A percentile compares a stretch with the other conserved stretches of the same genome.
Evolutionary conservation across 2,113 vertebrate species (phyloP).

Genomic region (Pseudolaguvia tuberculata): DNA sequence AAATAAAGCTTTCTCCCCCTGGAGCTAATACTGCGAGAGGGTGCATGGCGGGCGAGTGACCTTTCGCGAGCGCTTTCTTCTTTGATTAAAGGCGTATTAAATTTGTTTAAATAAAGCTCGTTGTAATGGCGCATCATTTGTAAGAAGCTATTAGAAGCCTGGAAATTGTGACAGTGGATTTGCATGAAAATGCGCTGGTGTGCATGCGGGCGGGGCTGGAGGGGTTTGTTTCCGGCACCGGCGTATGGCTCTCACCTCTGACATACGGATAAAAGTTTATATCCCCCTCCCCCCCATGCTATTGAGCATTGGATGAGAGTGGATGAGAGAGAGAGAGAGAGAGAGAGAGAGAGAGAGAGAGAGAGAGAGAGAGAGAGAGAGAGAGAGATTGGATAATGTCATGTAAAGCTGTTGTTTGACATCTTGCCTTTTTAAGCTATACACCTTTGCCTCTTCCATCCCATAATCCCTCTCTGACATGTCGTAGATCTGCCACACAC

Average conservation of each 20-base stretch:
- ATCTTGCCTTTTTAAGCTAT: not conserved
- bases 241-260: constrained; percentile 80
- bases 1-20: constrained; percentile 88
- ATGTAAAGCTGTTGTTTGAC: constrained; percentile 51
- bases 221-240: constrained; percentile 85
- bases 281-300: constrained; percentile 49
- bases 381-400: constrained; percentile 51
- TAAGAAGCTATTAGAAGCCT: constrained; percentile 98
- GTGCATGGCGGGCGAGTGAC: constrained; percentile 89
- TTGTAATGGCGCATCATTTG: constrained; percentile 99
- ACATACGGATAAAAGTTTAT: constrained; percentile 76
- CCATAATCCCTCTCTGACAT: constrained; percentile 26
- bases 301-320: constrained; percentile 31
- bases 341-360: not conserved
- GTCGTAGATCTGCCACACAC: constrained; percentile 3
- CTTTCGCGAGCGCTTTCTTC: constrained; percentile 95
- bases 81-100: constrained; percentile 99
- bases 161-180: constrained; percentile 87
- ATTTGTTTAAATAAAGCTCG: constrained; percentile 99
- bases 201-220: constrained; percentile 71
- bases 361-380: not conserved
- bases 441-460: constrained; percentile 44
- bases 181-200: constrained; percentile 93
- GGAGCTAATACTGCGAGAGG: constrained; percentile 93
- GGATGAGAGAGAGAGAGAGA: constrained; percentile 38